Evolutionary conservation across 2,888 invertebrate species (phyloP).

Genomic region (Agrochola litura): DNA sequence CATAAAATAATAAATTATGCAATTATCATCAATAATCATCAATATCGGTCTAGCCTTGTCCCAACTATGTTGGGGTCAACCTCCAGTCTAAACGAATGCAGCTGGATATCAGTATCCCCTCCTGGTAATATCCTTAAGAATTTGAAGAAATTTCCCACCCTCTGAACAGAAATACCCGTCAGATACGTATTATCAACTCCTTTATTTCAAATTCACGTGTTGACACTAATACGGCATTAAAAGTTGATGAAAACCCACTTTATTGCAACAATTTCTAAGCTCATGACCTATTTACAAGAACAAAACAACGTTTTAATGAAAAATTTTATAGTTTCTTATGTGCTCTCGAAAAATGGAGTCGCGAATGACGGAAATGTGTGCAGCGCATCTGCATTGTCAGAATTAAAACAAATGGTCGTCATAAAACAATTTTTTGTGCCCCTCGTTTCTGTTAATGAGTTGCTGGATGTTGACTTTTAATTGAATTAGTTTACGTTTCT

Average conservation of each 20-base stretch:
- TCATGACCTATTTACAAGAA: conserved; percentile 1
- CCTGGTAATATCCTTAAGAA: background rate
- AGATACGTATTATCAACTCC: background rate
- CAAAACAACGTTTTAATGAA: conserved; percentile 16
- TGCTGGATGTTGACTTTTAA: conserved; percentile 4
- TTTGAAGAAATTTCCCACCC: background rate
- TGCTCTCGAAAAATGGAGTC: background rate
- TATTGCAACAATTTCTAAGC: conserved; percentile 1
- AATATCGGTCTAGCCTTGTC: background rate
- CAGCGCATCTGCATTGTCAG: conserved; percentile 13
- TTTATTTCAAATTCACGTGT: background rate
- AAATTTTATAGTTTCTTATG: background rate
- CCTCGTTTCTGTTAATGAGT: background rate
- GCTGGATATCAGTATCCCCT: background rate
- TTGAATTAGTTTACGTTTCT: background rate
- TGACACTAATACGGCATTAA: background rate
- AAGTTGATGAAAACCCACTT: background rate
- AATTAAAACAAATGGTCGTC: conserved; percentile 36
- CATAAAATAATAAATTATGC: too few species aligned
- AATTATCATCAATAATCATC: background rate
- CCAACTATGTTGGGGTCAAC: background rate
- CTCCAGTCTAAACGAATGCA: background rate
- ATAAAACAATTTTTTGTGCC: conserved; percentile 2
- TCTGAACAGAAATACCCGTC: background rate
- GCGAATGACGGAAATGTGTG: conserved; percentile 3